Base-by-base conservation (phyloP, 2,888 invertebrate genomes). In the Venusia cambrica region DNA sequence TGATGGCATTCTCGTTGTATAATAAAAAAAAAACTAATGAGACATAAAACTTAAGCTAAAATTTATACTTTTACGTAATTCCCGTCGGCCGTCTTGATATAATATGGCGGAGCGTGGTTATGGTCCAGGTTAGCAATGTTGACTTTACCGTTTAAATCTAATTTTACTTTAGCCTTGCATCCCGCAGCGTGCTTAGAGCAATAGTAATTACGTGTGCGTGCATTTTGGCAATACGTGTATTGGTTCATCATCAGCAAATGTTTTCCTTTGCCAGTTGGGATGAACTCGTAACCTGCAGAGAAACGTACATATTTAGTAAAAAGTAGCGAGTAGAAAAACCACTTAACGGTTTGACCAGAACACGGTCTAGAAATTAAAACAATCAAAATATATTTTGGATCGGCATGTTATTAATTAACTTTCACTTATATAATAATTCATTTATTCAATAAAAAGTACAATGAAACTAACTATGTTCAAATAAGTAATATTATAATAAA, bases 151-250 rank as follows among this genome's bases (percentile, higher is more conserved):
- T 8, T 6, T 1, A 8, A 8, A n/a, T 16, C n/a, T 2, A 42
- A 5, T 4, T 20, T 25, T 1, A 43, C 27, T 25, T 19, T 38
- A 0, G 30, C 33, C 26, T 30, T 37, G 17, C 44, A 44, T 0
- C 36, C 36, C 5, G 6, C 4, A 3, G 5, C 9, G 0, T 24
- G 15, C 14, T 33, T 33, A 0, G 36, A 39, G 10, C 44, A 44
- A 13, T 39, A 39, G 18, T 15, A 36, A 11, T 33, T 29, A 1
- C 5, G 14, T 2, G 22, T 21, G 13, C 19, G 1, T 2, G 6
- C 16, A 4, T 1, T 15, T 12, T 31, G 21, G 2, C 24, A 42
- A 38, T 35, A 46, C 12, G 39, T 46, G 28, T 39, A 42, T 0
- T 11, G 5, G 6, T 37, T 25, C 24, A 39, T 20, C 35, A 42